Evolutionary conservation across 2,888 invertebrate species (phyloP), one percentile per base, ranked within the genome.

Genomic region (Xestia xanthographa): DNA sequence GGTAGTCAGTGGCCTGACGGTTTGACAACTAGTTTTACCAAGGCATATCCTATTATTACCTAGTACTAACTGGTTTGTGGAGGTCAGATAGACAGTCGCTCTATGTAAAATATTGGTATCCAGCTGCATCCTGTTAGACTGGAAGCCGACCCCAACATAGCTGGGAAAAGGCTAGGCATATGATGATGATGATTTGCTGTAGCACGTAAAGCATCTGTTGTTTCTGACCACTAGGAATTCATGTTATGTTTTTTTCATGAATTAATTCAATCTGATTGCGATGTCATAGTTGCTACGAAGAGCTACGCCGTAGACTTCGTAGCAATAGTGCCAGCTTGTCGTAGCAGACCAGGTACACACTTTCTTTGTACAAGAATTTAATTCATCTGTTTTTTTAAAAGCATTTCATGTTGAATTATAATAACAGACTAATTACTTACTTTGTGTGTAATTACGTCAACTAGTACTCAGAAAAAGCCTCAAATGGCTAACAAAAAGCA

Each of bases 291-390:
- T 60, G 60, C 69, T 70, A 70, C 60, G 60, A 17, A 41, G 4
- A 34, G 43, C 73, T 72, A 68, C 72, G 56, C 14, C 1, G 41
- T 41, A 41, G 41, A 1, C 41, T 41, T 11, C 73, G 45, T 48
- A 48, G 71, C 48, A 41, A 11, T 11, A 63, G 20, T 12, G 34
- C 2, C 9, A 5, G 29, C 8, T 11, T 4, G 20, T 56, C n/a
- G 56, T 56, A 75, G 53, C 75, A 41, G 26, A 56, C 41, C 17
- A 9, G 22, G 65, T 65, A 74, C 41, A 58, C 17, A 50, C 17
- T 50, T n/a, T 20, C 41, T 22, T 29, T 34, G 11, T 9, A 41
- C 14, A 26, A 26, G 56, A 26, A 56, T 17, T 14, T 1, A 6
- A 26, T 17, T 14, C 17, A 14, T 56, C 6, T 29, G 5, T 5